Conservation (phyloP, 2,888 invertebrate genomes). For the Tubiluchus corallicola region DNA sequence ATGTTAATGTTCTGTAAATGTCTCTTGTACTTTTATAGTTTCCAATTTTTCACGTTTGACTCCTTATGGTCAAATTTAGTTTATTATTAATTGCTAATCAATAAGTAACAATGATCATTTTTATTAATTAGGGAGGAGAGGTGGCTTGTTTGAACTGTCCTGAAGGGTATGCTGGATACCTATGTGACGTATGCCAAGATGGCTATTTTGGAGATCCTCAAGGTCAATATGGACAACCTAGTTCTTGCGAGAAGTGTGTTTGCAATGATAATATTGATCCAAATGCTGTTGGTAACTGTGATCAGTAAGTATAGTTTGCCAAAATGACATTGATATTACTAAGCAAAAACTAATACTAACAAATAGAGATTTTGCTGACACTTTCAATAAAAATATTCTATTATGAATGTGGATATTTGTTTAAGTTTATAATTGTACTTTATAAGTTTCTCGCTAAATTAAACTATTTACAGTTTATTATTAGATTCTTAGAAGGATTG, state of each 20-base stretch:
- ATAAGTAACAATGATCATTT: not conserved
- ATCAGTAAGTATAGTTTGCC: too few relatives aligned
- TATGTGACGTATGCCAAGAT: constrained; percentile 84
- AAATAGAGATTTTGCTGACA: not conserved
- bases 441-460: not conserved
- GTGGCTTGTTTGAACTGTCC: constrained; percentile 89
- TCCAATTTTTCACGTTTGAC: too few relatives aligned
- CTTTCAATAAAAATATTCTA: not conserved
- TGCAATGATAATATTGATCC: constrained; percentile 44
- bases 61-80: constrained; percentile 9
- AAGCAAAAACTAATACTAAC: too few relatives aligned
- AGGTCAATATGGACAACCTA: constrained; percentile 39
- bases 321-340: too few relatives aligned
- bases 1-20: too few relatives aligned
- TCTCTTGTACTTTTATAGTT: too few relatives aligned
- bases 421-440: too few relatives aligned
- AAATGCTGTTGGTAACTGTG: constrained; percentile 92
- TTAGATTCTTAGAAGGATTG: not conserved
- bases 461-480: not conserved
- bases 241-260: constrained; percentile 30
- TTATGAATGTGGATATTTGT: not conserved
- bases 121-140: constrained; percentile 44
- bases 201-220: constrained; percentile 83
- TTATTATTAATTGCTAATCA: not conserved
- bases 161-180: constrained; percentile 64